Evolutionary conservation across 2,797 vertebrate species (phyloP).

Genomic region (Pteronotus mesoamericanus): DNA sequence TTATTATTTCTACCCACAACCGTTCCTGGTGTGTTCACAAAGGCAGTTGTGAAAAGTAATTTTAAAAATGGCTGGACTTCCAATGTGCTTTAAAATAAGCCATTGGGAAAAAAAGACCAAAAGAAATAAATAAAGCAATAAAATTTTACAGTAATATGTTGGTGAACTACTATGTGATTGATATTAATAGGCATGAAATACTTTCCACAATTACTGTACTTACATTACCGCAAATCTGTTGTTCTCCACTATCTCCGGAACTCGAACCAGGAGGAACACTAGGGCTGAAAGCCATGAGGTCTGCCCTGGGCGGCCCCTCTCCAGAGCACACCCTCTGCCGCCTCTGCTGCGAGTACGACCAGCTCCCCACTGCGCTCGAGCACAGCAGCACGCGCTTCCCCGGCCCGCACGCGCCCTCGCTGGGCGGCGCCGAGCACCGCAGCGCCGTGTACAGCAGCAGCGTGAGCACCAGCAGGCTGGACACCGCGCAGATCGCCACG

Average conservation of each 20-base stretch:
- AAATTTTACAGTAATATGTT: neutral
- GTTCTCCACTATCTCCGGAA: constrained; percentile 36
- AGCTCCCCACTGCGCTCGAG: constrained; percentile 20
- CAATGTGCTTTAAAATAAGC: neutral
- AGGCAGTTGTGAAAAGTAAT: neutral
- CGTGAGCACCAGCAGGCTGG: neutral
- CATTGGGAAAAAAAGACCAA: neutral
- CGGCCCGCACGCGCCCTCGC: neutral
- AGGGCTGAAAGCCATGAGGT: constrained; percentile 71
- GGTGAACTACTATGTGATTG: neutral
- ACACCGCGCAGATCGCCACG: neutral
- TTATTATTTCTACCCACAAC: neutral
- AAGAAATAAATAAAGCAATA: neutral
- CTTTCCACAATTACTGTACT: constrained; percentile 1
- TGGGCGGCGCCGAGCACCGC: neutral
- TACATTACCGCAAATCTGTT: constrained; percentile 36
- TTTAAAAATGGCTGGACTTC: neutral
- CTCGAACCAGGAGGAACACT: constrained; percentile 6
- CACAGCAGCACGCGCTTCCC: constrained; percentile 47
- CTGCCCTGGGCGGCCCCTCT: neutral
- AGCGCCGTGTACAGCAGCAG: neutral
- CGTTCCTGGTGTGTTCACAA: neutral
- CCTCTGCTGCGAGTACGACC: neutral
- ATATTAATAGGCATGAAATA: neutral
- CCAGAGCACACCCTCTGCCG: neutral